Percentiles rank a stretch among this genome's conserved stretches.
Conservation (phyloP, 2,113 vertebrate species). For the Albula glossodonta region DNA sequence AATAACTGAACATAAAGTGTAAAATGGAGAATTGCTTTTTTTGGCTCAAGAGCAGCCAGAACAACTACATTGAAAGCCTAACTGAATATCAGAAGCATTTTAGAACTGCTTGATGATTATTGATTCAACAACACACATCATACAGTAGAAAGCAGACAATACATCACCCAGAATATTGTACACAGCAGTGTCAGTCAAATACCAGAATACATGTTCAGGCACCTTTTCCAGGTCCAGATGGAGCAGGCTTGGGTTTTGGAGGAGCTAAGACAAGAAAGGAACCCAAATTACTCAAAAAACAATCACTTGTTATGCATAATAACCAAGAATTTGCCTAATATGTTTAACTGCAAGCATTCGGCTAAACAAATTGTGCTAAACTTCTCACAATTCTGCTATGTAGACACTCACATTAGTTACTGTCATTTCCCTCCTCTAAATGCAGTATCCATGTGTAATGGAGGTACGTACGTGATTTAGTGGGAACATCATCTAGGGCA, state of each 20-base stretch:
- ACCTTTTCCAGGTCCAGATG: not conserved
- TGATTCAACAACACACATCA: too few species aligned
- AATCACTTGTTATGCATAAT: too few species aligned
- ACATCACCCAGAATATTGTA: too few species aligned
- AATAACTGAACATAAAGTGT: too few species aligned
- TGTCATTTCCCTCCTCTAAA: not conserved
- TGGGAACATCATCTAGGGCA: not conserved
- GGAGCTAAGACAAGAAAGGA: not conserved
- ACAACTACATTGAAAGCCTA: not conserved
- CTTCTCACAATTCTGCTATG: not conserved
- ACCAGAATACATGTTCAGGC: not conserved
- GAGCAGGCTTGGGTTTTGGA: not conserved
- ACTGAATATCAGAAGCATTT: not conserved
- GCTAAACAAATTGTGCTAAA: not conserved
- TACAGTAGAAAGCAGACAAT: too few species aligned
- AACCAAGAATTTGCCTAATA: not conserved
- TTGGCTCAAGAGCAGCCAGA: not conserved
- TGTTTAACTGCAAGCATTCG: not conserved
- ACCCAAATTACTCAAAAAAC: not conserved
- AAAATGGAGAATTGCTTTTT: not conserved
- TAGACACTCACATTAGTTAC: not conserved
- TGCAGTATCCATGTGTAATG: not conserved
- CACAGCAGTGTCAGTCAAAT: too few species aligned
- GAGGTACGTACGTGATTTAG: conserved; percentile 13
- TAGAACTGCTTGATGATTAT: not conserved